Evolutionary conservation across 2,113 vertebrate species (phyloP).

Genomic region (Nerophis lumbriciformis): DNA sequence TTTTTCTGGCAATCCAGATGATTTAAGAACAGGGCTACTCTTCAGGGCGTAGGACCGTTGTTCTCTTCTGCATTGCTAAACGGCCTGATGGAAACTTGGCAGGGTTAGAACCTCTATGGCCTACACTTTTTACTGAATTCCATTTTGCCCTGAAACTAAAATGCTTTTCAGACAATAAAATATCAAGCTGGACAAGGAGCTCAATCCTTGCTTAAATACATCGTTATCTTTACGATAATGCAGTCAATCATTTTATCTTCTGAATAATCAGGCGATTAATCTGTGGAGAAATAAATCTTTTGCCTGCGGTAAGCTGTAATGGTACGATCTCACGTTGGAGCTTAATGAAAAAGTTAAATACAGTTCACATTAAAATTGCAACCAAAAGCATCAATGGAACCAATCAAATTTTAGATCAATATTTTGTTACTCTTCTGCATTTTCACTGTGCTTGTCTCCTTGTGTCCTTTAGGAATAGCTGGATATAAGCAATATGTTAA

Average conservation of each 20-base stretch:
- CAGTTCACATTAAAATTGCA: slow-evolving; percentile 1
- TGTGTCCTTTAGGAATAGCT: slow-evolving; percentile 34
- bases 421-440: slow-evolving; percentile 11
- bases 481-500: slow-evolving; percentile 43
- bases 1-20: slow-evolving; percentile 19
- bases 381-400: background rate
- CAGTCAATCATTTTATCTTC: background rate
- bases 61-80: slow-evolving; percentile 25
- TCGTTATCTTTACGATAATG: background rate
- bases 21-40: slow-evolving; percentile 21
- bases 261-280: background rate
- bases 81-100: slow-evolving; percentile 37
- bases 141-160: slow-evolving; percentile 4
- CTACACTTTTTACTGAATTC: slow-evolving; percentile 5
- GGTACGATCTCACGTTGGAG: background rate
- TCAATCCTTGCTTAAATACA: background rate
- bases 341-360: background rate
- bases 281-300: background rate
- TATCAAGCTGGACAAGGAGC: background rate
- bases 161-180: slow-evolving; percentile 7
- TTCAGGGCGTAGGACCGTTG: slow-evolving; percentile 13
- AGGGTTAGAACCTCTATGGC: slow-evolving; percentile 12
- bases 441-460: slow-evolving; percentile 19
- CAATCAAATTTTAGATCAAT: background rate
- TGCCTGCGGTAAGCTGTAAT: background rate